A percentile compares a stretch with the other conserved stretches of the same genome.
These are phyloP conservation scores for Chionoecetes opilio DNA, from an alignment of 1,140 invertebrate genomes.

Conservation along the genomic window DNA sequence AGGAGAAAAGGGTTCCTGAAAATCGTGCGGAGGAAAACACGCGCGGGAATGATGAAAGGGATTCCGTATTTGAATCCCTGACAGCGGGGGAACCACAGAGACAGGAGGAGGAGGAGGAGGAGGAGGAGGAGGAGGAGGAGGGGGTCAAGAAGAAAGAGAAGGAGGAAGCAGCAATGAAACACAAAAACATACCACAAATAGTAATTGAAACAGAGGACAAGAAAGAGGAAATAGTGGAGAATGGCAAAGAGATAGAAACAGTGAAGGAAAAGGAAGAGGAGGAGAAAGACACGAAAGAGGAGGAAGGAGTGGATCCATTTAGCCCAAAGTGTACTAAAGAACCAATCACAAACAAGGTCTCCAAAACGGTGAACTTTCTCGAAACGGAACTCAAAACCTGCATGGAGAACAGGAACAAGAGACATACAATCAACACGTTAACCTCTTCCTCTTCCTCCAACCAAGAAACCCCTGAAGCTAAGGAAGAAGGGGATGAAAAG, in stretches of 20 bases:
- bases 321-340: background rate
- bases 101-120: too few species aligned
- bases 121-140: background rate
- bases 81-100: background rate
- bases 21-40: background rate
- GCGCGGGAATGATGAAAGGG: background rate
- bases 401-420: background rate
- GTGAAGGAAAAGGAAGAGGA: background rate
- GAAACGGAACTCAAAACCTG: conserved; percentile 34
- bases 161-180: background rate
- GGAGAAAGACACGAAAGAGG: background rate
- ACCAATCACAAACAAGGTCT: background rate
- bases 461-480: background rate
- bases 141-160: background rate
- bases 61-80: background rate
- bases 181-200: background rate
- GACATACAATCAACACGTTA: background rate
- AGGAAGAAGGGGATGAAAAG: background rate
- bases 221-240: background rate
- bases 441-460: background rate
- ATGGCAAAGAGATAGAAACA: background rate
- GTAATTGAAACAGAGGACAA: background rate
- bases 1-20: background rate
- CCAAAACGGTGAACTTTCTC: conserved; percentile 64
- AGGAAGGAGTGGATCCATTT: conserved; percentile 58